Base-by-base conservation (phyloP, 2,888 invertebrate species). In the Tiliacea aurago region DNA sequence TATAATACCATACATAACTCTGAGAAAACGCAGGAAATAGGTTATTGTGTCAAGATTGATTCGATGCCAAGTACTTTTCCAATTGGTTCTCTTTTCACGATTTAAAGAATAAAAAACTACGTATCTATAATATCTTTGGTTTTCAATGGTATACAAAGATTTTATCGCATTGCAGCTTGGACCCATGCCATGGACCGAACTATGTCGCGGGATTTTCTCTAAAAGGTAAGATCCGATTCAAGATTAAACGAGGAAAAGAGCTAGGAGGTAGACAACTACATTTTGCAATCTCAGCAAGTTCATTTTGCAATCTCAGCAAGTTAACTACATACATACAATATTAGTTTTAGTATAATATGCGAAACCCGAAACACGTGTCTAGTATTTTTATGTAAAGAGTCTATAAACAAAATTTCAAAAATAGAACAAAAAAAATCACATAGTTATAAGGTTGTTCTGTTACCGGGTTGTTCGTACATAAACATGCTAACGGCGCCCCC, bases 101-200 rank as follows among this genome's bases (percentile, higher is more conserved):
- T 23, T 56, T 18, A 15, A 33, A 37, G 33, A 20, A 47, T 33
- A 23, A 20, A 37, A 43, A 73, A 20, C 20, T 49, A 55, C 10
- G 2, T 80, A 9, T n/a, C n/a, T n/a, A n/a, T 43, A 23, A n/a
- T 43, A 55, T 37, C n/a, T 56, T 61, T 56, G 2, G 47, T 47
- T 55, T 59, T 59, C 51, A 76, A 49, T 49, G 18, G 43, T 11
- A 49, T 13, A 61, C 43, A 61, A 59, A 53, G 28, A 73, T 73
- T 61, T 37, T 49, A 77, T 76, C 59, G 23, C 5, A 7, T 33
- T 28, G 45, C 33, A 59, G 20, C 33, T 77, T 82, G 77, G 76
- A 77, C 13, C 6, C 11, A 47, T 43, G 76, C 82, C 82, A 77
- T 23, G 67, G 33, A 61, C 28, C 20, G 20, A 76, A 76, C 53